A percentile compares a stretch with the other conserved stretches of the same genome.
phyloP scores from a whole-genome alignment of 30 jellyfish, hydroid and myxozoan species.

The Rhopilema esculentum region DNA sequence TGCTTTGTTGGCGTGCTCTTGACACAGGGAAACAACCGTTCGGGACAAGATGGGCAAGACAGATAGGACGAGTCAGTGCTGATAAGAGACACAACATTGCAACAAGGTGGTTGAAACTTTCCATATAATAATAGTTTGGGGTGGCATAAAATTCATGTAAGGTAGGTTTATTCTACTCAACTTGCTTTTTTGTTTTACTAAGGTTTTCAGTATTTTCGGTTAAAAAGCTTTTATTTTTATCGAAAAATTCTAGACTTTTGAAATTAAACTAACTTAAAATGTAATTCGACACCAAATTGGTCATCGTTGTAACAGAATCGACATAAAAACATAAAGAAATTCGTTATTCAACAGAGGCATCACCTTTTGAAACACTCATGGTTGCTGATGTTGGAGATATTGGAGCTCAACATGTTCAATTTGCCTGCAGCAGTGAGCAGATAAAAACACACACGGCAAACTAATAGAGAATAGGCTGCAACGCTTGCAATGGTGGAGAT shows the following conservation, averaged over 20 bases:
- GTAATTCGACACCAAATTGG: too few relatives aligned
- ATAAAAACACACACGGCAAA: conserved; percentile 44
- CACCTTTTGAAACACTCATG: conserved; percentile 59
- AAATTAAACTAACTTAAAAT: too few relatives aligned
- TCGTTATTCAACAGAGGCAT: conserved; percentile 48
- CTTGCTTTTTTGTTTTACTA: too few relatives aligned
- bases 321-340: too few relatives aligned
- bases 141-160: neutral
- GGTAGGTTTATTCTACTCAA: too few relatives aligned
- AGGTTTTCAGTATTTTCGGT: too few relatives aligned
- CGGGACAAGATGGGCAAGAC: conserved; percentile 89
- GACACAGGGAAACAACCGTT: conserved; percentile 81
- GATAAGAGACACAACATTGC: conserved; percentile 73
- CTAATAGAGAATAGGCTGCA: conserved; percentile 57
- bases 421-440: conserved; percentile 66
- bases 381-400: conserved; percentile 88
- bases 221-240: too few relatives aligned
- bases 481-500: conserved; percentile 79
- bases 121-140: neutral
- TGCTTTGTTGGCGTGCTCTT: conserved; percentile 84
- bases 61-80: conserved; percentile 84
- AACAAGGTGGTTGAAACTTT: conserved; percentile 59
- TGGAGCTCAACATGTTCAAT: conserved; percentile 43
- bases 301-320: too few relatives aligned
- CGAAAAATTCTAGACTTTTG: too few relatives aligned